Evolutionary conservation across 2,888 invertebrate genomes (phyloP), one percentile per base, ranked within the genome.

Genomic region (Neria commutata): DNA sequence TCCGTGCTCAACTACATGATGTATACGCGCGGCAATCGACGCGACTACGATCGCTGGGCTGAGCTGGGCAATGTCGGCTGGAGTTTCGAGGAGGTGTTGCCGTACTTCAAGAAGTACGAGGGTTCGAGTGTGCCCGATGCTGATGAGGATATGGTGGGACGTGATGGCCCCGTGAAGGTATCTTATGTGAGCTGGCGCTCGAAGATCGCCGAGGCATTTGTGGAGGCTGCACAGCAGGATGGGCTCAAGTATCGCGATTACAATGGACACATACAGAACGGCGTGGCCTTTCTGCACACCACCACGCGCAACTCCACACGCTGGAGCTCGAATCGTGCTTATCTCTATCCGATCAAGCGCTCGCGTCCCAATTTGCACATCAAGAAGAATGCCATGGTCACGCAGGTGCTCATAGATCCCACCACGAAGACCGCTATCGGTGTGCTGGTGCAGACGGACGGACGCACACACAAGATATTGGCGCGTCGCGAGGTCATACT

Each of bases 1-100:
- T 90, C 90, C 63, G 88, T 90, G 0, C 82, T 93, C 10, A 94
- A 94, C 75, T 89, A 89, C 68, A 92, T 94, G 92, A 87, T 90
- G 70, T 91, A 90, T 70, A 90, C 89, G 0, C 82, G 91, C 62
- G 92, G 91, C 11, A 85, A 88, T 68, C 84, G 85, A 0, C 80
- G 83, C 3, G 93, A 94, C 73, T 94, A 90, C 75, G 89, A 94
- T 71, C 81, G 84, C 3, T 94, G 94, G 94, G 86, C 86, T 14
- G 83, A 82, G 1, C 75, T 87, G 71, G 92, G 91, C 0, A 90
- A 91, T 74, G 78, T 84, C 0, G 91, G 90, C 0, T 92, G 92
- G 92, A 86, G 88, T 50, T 91, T 86, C 84, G 81, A 86, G 24
- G 86, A 90, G 19, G 88, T 91, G 0, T 74, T 91, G 16, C 89